phyloP scores from a whole-genome alignment of 1,140 invertebrate species.

The Hermetia illucens region DNA sequence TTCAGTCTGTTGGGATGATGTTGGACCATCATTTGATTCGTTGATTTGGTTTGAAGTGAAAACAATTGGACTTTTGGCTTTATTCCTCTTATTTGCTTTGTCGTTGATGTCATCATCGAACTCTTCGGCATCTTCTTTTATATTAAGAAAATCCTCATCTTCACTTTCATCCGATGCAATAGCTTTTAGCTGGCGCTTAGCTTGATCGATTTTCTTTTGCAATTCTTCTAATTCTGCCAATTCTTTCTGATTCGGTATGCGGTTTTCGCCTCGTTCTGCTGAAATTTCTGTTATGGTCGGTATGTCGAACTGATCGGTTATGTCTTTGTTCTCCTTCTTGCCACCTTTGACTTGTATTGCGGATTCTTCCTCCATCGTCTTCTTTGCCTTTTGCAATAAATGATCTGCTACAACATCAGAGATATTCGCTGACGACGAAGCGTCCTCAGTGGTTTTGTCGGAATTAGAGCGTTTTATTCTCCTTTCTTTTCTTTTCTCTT shows the following conservation, averaged over 20 bases:
- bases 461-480: constrained; percentile 22
- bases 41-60: constrained; percentile 11
- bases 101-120: constrained; percentile 3
- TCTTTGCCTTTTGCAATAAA: constrained; percentile 28
- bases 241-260: constrained; percentile 15
- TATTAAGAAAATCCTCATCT: constrained; percentile 43
- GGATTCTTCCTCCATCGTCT: constrained; percentile 16
- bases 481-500: constrained; percentile 28
- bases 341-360: constrained; percentile 16
- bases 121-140: constrained; percentile 33
- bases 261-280: constrained; percentile 8
- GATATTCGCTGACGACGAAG: constrained; percentile 28
- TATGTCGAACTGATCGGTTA: constrained; percentile 30
- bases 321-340: constrained; percentile 28
- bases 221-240: constrained; percentile 19
- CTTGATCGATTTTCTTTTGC: constrained; percentile 34
- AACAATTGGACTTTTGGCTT: constrained; percentile 22
- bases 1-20: not conserved
- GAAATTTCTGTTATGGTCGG: constrained; percentile 31
- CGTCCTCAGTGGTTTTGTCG: constrained; percentile 9
- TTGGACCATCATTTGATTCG: not conserved
- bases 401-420: constrained; percentile 44
- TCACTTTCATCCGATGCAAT: constrained; percentile 29
- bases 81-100: constrained; percentile 4
- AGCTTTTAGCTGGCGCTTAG: constrained; percentile 31